Conservation (phyloP, 2,797 vertebrate genomes). For the Epinephelus awoara region DNA sequence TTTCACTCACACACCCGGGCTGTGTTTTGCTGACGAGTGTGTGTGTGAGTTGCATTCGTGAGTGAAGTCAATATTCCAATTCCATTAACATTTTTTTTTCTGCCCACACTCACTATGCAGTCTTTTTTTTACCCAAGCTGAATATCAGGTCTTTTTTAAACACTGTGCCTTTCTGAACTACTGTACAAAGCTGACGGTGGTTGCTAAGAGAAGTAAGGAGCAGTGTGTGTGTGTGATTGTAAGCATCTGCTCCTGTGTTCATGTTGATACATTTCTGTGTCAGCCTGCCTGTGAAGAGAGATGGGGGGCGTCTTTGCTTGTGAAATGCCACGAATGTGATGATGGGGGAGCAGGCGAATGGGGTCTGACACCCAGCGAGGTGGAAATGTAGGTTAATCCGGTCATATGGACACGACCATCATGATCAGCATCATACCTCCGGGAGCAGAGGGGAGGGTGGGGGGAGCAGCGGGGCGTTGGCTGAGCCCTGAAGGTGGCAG, state of each 20-base stretch:
- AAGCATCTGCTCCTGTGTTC: constrained; percentile 15
- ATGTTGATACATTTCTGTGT: constrained; percentile 15
- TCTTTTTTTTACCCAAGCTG: neutral
- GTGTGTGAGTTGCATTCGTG: constrained; percentile 7
- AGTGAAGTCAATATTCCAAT: constrained; percentile 28
- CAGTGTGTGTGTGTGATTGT: constrained; percentile 4
- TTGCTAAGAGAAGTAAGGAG: constrained; percentile 40
- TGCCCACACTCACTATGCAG: neutral
- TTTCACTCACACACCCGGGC: neutral
- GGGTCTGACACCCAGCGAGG: constrained; percentile 55
- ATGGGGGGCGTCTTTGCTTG: neutral
- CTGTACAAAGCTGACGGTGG: constrained; percentile 22
- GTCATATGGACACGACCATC: constrained; percentile 64
- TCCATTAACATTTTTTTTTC: constrained; percentile 20
- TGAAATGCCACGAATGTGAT: constrained; percentile 71
- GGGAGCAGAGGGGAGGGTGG: constrained; percentile 19
- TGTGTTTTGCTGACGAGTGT: constrained; percentile 36
- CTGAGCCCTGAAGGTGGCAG: constrained; percentile 2
- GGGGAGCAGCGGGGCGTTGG: constrained; percentile 43
- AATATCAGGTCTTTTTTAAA: neutral
- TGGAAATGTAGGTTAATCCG: constrained; percentile 83
- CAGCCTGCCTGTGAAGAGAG: neutral
- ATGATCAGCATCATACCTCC: constrained; percentile 43
- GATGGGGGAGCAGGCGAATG: constrained; percentile 56
- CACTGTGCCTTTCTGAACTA: neutral